Base-by-base conservation (phyloP, 2,888 invertebrate genomes). In the Allolobophora icterica region DNA sequence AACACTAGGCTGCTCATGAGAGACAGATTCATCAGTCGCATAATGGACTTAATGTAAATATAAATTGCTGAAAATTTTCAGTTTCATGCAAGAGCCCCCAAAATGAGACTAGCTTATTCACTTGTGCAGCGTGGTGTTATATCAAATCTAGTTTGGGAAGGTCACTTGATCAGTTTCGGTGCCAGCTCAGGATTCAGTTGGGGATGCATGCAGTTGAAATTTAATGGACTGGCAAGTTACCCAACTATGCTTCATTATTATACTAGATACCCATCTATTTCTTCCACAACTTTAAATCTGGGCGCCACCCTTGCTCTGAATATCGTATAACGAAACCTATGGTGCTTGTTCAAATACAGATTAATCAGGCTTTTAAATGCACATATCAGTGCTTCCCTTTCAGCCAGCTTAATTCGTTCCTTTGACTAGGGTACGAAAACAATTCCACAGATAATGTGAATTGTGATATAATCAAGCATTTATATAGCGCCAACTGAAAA, bases 381-480 rank as follows among this genome's bases (percentile, higher is more conserved):
- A 8, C 8, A 71, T 30, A 52, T 71, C 30, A 71, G n/a, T 71
- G 13, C n/a, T 71, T n/a, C 71, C 30, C 71, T n/a, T 6, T 8
- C 11, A 8, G 71, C 17, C n/a, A 42, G 42, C 71, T 4, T 45
- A 13, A 45, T 45, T 45, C 45, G 19, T 45, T 45, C 45, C 71
- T 71, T 71, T 71, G 71, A 71, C 71, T 52, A 71, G 71, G 71
- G 71, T n/a, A n/a, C n/a, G n/a, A 71, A 71, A 30, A 71, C 71
- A 71, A 71, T 71, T 71, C n/a, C 30, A n/a, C 71, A 58, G 24
- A 58, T 13, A 71, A 71, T n/a, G 71, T n/a, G 71, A 71, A 71
- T 71, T 71, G 71, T 71, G 8, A 71, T 71, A n/a, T 71, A 71
- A 71, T 71, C 30, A 71, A 71, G n/a, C 71, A 71, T n/a, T n/a